A percentile compares a stretch with the other conserved stretches of the same genome.
phyloP scores from a whole-genome alignment of 2,888 invertebrate genomes.

The Philaethria dido region DNA sequence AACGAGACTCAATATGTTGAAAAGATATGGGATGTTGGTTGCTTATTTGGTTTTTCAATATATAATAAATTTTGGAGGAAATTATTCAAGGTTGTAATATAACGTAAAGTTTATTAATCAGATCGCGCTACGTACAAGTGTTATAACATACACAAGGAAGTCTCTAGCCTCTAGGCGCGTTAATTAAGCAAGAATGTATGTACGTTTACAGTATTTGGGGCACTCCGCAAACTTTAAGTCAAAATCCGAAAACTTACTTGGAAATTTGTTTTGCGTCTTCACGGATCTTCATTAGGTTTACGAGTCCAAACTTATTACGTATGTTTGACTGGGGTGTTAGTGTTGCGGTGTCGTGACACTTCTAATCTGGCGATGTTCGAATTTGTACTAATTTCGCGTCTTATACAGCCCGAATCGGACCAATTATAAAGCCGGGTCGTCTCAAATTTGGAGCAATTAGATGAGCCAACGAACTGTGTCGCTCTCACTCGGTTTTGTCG shows the following conservation, averaged over 20 bases:
- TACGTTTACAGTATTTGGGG: constrained; percentile 63
- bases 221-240: constrained; percentile 64
- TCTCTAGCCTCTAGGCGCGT: constrained; percentile 53
- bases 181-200: constrained; percentile 76
- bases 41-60: too few species aligned
- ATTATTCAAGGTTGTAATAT: background rate
- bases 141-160: constrained; percentile 28
- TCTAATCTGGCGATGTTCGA: constrained; percentile 71
- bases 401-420: constrained; percentile 71
- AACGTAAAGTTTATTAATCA: background rate
- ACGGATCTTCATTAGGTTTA: constrained; percentile 74
- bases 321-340: constrained; percentile 73
- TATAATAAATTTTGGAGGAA: too few species aligned
- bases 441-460: constrained; percentile 82
- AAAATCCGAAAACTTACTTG: constrained; percentile 66
- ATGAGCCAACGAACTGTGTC: constrained; percentile 83
- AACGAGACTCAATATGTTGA: too few species aligned
- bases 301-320: constrained; percentile 72
- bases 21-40: too few species aligned
- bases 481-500: constrained; percentile 82
- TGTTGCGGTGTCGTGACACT: constrained; percentile 63
- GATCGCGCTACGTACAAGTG: constrained; percentile 17
- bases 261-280: constrained; percentile 73
- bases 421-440: constrained; percentile 79
- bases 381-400: constrained; percentile 75